Evolutionary conservation across 2,113 vertebrate genomes (phyloP), one percentile per base, ranked within the genome.

Genomic region (Herpailurus yagouaroundi): DNA sequence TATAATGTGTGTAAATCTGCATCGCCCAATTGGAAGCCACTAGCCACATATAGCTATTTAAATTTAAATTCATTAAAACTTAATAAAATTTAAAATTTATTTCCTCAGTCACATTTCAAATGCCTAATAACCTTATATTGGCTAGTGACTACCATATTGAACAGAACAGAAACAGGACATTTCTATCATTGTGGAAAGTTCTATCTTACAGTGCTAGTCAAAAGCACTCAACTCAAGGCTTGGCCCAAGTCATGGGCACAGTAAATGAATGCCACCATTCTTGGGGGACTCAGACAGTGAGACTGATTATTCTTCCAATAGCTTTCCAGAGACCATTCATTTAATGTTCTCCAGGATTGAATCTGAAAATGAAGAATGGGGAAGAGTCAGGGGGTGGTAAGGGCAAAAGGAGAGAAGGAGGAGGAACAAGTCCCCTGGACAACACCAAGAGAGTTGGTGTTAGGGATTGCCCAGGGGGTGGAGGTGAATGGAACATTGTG

Each of bases 31-130:
- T 81, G 73, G n/a, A 86, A 76, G 64, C 15, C 63, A 71, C 60
- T 66, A 85, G 13, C 69, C 64, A 91, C 69, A 80, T 50, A 23
- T 89, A 55, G 48, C n/a, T 91, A 38, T 92, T 95, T 91, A 48
- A 95, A 95, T 52, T 83, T 81, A 87, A 88, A 80, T 94, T 73
- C 55, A 89, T 94, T 38, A 52, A 92, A 85, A 82, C 66, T 85
- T 77, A 96, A 84, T 92, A 80, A 66, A 93, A 81, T 86, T 97
- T 69, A 36, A 94, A 95, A 80, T 83, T 63, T 1, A 38, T 88
- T 83, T 91, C 33, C 21, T 96, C 48, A 60, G 77, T 91, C 64
- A 33, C 60, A 69, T 63, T 90, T 96, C 76, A 94, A 90, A 36
- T 60, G 52, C 36, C 83, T 55, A 50, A 55, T 77, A 76, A 55